Evolutionary conservation across 2,797 vertebrate genomes (phyloP), one percentile per base, ranked within the genome.

Genomic region (Morelia viridis): DNA sequence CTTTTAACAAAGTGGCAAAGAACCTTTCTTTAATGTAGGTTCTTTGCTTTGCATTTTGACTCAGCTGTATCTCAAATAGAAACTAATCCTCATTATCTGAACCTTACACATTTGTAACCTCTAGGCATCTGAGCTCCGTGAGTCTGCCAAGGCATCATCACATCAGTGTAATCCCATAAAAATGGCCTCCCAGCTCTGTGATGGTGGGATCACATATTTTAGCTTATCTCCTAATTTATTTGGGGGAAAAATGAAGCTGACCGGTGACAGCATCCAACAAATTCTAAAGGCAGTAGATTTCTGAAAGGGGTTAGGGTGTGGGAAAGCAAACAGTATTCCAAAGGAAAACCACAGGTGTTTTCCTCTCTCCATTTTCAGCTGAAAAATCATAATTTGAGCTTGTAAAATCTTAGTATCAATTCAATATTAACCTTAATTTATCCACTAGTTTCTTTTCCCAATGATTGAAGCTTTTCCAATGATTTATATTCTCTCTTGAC

Each of bases 401-500:
- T 96, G 93, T 94, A 96, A 97, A 96, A 94, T 95, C 94, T 95
- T 95, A 91, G 89, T 90, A 95, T 94, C 94, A 94, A 90, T 95
- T 96, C 87, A 89, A 92, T 58, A 92, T 96, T 96, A 97, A 93
- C 93, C 89, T 96, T 94, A 94, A 94, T 90, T 97, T 90, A 76
- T 89, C 90, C 90, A 89, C 92, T 91, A 91, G 92, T 58, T 93
- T 87, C 93, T 87, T 96, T 89, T 95, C 87, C 9, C 35, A 80
- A 24, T 35, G 46, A 46, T 46, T 46, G 19, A 41, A 95, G 93
- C 93, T 97, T 96, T 97, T 96, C 96, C 95, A 94, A 95, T 95
- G 95, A 97, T 93, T 97, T 97, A 97, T 95, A 93, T 95, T 26
- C 93, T 97, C 56, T 90, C 97, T 98, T 98, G 97, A 95, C 97